phyloP scores from a whole-genome alignment of 2,888 invertebrate genomes.

The Xylophagus ater region DNA sequence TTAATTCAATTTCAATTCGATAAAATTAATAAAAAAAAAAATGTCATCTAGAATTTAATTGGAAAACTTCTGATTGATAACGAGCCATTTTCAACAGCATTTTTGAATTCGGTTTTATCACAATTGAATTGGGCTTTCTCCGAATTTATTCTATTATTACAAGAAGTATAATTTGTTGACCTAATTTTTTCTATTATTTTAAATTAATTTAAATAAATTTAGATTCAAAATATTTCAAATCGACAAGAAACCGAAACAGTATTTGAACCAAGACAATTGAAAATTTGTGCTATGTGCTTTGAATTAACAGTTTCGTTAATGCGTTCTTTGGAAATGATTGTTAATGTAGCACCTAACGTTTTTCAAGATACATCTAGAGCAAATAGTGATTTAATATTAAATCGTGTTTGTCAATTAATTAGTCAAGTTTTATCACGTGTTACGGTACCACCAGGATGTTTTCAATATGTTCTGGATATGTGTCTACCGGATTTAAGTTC shows the following conservation, averaged over 20 bases:
- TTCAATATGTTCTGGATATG: conserved; percentile 51
- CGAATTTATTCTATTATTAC: conserved; percentile 73
- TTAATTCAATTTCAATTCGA: conserved; percentile 27
- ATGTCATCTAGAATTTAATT: conserved; percentile 49
- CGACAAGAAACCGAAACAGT: conserved; percentile 43
- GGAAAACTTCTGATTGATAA: conserved; percentile 49
- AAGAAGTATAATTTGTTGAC: conserved; percentile 46
- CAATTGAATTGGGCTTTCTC: conserved; percentile 84
- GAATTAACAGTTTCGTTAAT: conserved; percentile 67
- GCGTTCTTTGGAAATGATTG: conserved; percentile 69
- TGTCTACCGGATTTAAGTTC: conserved; percentile 52
- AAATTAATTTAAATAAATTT: conserved; percentile 10
- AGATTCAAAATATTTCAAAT: conserved; percentile 54
- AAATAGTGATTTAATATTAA: conserved; percentile 60
- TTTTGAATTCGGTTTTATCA: conserved; percentile 66
- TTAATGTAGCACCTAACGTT: conserved; percentile 51
- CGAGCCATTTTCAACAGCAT: conserved; percentile 53
- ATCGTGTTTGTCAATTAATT: conserved; percentile 58
- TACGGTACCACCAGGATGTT: conserved; percentile 58
- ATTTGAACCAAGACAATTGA: conserved; percentile 66
- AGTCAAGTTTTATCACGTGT: conserved; percentile 71
- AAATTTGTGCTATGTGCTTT: conserved; percentile 74
- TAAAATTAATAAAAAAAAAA: conserved; percentile 35
- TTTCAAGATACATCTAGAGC: conserved; percentile 53
- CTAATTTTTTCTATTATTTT: conserved; percentile 3